A percentile compares a stretch with the other conserved stretches of the same genome.
phyloP scores from a whole-genome alignment of 2,888 invertebrate genomes.

The Ephialtes manifestator region DNA sequence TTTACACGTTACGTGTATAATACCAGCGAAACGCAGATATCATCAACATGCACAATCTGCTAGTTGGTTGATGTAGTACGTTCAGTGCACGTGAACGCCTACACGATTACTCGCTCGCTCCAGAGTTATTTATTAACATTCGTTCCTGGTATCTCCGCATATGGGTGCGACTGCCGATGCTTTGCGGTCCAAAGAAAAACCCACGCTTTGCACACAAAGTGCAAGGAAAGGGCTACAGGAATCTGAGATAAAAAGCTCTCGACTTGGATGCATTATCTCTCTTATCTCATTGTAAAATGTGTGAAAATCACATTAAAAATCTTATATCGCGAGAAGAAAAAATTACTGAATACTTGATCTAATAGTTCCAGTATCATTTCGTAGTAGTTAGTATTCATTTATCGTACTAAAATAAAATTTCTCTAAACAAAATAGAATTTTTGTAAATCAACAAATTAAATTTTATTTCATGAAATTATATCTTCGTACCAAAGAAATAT shows the following conservation, averaged over 20 bases:
- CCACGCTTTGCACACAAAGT: slow-evolving; percentile 31
- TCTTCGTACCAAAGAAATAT: too few relatives aligned
- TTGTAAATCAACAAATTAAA: too few relatives aligned
- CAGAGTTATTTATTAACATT: slow-evolving; percentile 37
- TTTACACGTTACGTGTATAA: slow-evolving; percentile 18
- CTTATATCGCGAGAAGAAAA: too few relatives aligned
- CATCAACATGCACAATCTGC: slow-evolving; percentile 15
- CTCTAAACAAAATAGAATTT: too few relatives aligned
- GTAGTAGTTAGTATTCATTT: too few relatives aligned
- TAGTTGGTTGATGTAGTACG: slow-evolving; percentile 4
- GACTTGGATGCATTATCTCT: neutral
- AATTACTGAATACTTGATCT: too few relatives aligned
- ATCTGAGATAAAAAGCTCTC: neutral
- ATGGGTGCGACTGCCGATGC: slow-evolving; percentile 36
- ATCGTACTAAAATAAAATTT: too few relatives aligned
- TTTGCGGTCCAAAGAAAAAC: neutral
- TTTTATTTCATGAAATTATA: too few relatives aligned
- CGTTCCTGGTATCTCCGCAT: slow-evolving; percentile 31
- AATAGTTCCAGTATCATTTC: too few relatives aligned
- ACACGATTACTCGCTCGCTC: slow-evolving; percentile 8
- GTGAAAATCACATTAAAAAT: too few relatives aligned
- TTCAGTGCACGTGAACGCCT: slow-evolving; percentile 28
- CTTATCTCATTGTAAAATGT: too few relatives aligned
- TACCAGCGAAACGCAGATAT: neutral
- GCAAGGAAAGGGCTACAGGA: neutral